Percentiles rank a stretch among this genome's conserved stretches.
Conservation (phyloP, 2,888 invertebrate genomes). For the Tineola bisselliella region DNA sequence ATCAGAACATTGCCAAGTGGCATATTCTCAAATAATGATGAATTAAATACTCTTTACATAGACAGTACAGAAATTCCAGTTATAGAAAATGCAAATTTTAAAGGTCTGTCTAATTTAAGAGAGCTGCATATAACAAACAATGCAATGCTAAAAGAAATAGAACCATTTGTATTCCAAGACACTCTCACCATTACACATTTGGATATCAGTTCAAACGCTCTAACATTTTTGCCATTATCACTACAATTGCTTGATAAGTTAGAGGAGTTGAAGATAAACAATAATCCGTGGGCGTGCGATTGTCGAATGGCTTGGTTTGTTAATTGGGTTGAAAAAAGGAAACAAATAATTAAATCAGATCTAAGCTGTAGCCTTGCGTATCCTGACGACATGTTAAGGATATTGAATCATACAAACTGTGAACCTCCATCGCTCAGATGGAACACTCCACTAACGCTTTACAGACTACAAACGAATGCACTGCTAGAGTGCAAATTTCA, state of each 20-base stretch:
- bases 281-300: conserved; percentile 87
- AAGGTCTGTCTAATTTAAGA: conserved; percentile 69
- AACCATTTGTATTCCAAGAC: conserved; percentile 71
- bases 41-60: conserved; percentile 69
- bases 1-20: conserved; percentile 69
- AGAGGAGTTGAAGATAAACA: conserved; percentile 72
- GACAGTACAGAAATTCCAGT: conserved; percentile 74
- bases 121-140: conserved; percentile 72
- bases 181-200: conserved; percentile 70
- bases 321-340: conserved; percentile 58
- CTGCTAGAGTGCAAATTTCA: conserved; percentile 79
- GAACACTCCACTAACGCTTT: conserved; percentile 71
- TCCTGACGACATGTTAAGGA: conserved; percentile 74
- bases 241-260: conserved; percentile 72
- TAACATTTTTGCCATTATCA: conserved; percentile 76
- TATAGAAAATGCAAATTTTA: conserved; percentile 72
- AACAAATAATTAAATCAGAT: conserved; percentile 64
- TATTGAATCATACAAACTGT: conserved; percentile 78
- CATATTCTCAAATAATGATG: conserved; percentile 72
- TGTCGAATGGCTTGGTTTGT: conserved; percentile 85
- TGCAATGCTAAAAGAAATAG: conserved; percentile 68
- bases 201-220: conserved; percentile 75
- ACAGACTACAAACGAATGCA: conserved; percentile 73
- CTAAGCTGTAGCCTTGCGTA: conserved; percentile 74
- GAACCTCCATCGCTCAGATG: conserved; percentile 70